Evolutionary conservation across 2,797 vertebrate genomes (phyloP).

Genomic region (Nasua narica): DNA sequence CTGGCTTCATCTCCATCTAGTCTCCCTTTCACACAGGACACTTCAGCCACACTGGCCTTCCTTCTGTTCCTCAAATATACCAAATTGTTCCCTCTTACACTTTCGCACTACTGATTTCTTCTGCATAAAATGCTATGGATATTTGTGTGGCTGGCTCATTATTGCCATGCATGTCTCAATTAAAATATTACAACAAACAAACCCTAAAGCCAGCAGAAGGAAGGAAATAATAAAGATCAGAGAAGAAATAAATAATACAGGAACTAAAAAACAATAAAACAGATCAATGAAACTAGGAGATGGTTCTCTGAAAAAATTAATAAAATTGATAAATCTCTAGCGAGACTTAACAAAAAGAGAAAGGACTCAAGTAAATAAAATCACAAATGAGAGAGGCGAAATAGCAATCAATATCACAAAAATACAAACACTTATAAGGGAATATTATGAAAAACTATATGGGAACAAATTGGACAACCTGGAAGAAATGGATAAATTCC

Average conservation of each 20-base stretch:
- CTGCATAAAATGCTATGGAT: background rate
- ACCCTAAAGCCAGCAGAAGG: background rate
- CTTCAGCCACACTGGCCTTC: background rate
- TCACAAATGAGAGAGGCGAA: background rate
- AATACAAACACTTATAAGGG: background rate
- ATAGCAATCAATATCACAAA: background rate
- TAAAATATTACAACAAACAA: background rate
- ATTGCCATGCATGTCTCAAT: background rate
- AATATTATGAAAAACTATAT: background rate
- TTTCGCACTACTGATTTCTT: background rate
- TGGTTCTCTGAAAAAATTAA: background rate
- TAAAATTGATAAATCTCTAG: background rate
- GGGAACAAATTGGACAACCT: background rate
- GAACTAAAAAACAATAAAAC: background rate
- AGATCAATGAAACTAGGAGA: background rate
- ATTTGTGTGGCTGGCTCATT: background rate
- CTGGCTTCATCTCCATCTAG: background rate
- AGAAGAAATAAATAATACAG: background rate
- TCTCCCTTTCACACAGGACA: background rate
- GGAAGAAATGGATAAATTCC: conserved; percentile 1
- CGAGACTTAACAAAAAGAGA: background rate
- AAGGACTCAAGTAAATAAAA: background rate
- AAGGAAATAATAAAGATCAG: background rate
- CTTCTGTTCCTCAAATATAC: background rate
- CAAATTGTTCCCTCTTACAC: background rate